Evolutionary conservation across 1,140 invertebrate genomes (phyloP).

Genomic region (Bombyx mori): DNA sequence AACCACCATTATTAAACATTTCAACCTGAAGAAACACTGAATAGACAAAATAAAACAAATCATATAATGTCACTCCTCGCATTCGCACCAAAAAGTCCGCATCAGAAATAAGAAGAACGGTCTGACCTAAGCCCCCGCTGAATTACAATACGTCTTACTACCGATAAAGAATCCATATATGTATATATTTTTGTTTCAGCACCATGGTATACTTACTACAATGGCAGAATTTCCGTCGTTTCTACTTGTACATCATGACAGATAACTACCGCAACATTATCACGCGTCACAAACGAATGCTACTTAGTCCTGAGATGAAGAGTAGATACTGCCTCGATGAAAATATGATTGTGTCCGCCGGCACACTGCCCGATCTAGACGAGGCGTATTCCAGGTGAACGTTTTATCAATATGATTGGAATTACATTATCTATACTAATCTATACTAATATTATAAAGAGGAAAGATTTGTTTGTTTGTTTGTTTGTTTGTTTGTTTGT

Average conservation of each 20-base stretch:
- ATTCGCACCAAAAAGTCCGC: no score
- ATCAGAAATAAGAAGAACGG: not conserved
- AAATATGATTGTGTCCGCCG: slow-evolving; percentile 85
- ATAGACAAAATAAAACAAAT: no score
- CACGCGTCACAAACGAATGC: slow-evolving; percentile 80
- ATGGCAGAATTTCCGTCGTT: slow-evolving; percentile 89
- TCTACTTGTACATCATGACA: slow-evolving; percentile 94
- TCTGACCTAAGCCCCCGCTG: no score
- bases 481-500: no score
- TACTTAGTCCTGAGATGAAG: slow-evolving; percentile 84
- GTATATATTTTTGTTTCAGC: slow-evolving; percentile 59
- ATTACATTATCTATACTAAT: no score
- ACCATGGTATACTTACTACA: slow-evolving; percentile 84
- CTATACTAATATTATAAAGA: no score
- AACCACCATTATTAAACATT: no score
- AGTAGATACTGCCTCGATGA: slow-evolving; percentile 79
- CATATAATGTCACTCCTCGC: no score
- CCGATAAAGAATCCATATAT: no score
- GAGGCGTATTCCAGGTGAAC: slow-evolving; percentile 86
- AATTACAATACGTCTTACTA: not conserved
- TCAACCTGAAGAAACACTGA: no score
- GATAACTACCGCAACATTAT: slow-evolving; percentile 91
- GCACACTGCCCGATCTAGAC: slow-evolving; percentile 88
- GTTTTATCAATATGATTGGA: no score
- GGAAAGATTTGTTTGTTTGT: no score